These are phyloP conservation scores for Nematostella vectensis DNA, from an alignment of 92 coral and sea anemone species.

Conservation along the genomic window DNA sequence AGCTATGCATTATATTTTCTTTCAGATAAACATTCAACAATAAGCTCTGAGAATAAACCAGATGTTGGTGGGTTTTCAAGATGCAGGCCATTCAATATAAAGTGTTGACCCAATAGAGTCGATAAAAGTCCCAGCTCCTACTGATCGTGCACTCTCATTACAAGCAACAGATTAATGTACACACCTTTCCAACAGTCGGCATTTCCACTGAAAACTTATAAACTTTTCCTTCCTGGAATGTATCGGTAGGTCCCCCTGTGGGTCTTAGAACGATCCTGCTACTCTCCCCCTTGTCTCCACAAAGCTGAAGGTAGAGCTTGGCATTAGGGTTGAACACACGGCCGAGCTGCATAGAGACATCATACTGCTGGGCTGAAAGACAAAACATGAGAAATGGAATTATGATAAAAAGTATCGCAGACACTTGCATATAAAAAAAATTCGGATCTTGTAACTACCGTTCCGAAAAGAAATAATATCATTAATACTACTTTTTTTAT, in stretches of 20 bases:
- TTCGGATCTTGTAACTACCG: too few relatives aligned
- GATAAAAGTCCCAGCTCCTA: too few relatives aligned
- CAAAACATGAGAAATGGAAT: neutral
- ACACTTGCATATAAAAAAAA: too few relatives aligned
- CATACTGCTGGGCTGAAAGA: constrained; percentile 65
- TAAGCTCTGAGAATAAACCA: too few relatives aligned
- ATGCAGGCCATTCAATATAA: too few relatives aligned
- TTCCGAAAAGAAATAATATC: too few relatives aligned
- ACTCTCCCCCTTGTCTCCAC: constrained; percentile 88
- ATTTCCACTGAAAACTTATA: constrained; percentile 98
- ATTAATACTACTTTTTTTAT: neutral
- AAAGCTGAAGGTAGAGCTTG: constrained; percentile 78
- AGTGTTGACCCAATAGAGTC: too few relatives aligned
- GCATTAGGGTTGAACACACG: constrained; percentile 79
- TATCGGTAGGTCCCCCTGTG: constrained; percentile 72
- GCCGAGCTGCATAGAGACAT: constrained; percentile 79
- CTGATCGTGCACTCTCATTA: too few relatives aligned
- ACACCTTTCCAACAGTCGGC: constrained; percentile 89
- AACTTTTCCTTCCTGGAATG: constrained; percentile 80
- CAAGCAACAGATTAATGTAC: too few relatives aligned
- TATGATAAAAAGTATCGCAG: neutral
- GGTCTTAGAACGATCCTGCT: constrained; percentile 93
- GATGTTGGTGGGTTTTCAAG: too few relatives aligned
- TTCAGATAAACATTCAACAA: too few relatives aligned
- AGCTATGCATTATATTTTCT: too few relatives aligned